These are phyloP conservation scores for Podotricha telesiphe DNA, from an alignment of 2,888 invertebrate genomes.

Conservation along the genomic window DNA sequence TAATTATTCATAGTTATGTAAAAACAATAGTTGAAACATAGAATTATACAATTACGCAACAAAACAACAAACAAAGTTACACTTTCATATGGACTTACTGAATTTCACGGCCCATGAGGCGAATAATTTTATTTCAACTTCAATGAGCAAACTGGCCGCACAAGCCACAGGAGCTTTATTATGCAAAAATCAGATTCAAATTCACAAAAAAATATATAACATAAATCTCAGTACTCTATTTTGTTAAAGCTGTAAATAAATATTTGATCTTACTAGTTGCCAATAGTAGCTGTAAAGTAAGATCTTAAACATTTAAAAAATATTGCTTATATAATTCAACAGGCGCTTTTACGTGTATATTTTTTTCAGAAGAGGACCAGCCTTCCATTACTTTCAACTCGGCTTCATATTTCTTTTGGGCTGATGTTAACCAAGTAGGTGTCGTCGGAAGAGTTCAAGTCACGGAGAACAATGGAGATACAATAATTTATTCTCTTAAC, in stretches of 20 bases:
- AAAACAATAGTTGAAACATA: neutral
- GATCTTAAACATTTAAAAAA: too few relatives aligned
- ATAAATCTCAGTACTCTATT: neutral
- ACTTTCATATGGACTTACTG: constrained; percentile 5
- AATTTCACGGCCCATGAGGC: constrained; percentile 21
- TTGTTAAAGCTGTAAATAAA: neutral
- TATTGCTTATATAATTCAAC: neutral
- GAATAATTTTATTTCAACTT: constrained; percentile 23
- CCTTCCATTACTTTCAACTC: constrained; percentile 63
- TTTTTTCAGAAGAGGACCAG: constrained; percentile 22
- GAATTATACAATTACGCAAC: neutral
- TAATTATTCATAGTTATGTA: neutral
- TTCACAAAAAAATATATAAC: neutral
- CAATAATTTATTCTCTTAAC: constrained; percentile 58
- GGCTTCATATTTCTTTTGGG: constrained; percentile 58
- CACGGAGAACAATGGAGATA: constrained; percentile 64
- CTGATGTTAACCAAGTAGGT: constrained; percentile 60
- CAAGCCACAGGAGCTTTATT: constrained; percentile 23
- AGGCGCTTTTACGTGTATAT: neutral
- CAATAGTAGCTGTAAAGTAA: too few relatives aligned
- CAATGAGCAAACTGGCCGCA: constrained; percentile 10
- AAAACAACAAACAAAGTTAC: constrained; percentile 2
- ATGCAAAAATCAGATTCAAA: neutral
- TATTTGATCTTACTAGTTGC: too few relatives aligned
- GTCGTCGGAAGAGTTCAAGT: constrained; percentile 63